Conservation (phyloP, 2,113 vertebrate species). For the Nansenia antarctica region DNA sequence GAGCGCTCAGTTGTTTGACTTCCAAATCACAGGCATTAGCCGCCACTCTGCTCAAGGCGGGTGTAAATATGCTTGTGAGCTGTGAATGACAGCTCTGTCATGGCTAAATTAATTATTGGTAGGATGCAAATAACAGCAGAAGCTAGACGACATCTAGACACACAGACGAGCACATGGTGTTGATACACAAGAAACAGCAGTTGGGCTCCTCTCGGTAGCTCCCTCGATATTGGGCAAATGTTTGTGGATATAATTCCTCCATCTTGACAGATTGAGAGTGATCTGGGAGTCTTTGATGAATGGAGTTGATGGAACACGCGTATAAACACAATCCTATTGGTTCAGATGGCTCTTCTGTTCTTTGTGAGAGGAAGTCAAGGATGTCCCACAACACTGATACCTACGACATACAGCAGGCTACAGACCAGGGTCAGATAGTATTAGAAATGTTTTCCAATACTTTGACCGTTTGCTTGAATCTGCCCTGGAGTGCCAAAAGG, state of each 20-base stretch:
- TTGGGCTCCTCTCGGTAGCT: conserved; percentile 65
- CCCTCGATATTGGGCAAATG: conserved; percentile 71
- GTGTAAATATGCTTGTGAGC: conserved; percentile 75
- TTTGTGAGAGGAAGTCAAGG: too few species aligned
- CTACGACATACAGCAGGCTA: too few species aligned
- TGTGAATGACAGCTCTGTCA: conserved; percentile 72
- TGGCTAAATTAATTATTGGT: conserved; percentile 76
- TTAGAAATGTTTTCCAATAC: too few species aligned
- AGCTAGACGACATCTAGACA: conserved; percentile 71
- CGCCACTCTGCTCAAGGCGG: conserved; percentile 71
- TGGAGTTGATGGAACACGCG: conserved; percentile 34
- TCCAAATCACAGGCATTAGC: conserved; percentile 74
- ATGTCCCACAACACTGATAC: too few species aligned
- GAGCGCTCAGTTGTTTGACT: conserved; percentile 73
- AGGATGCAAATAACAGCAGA: conserved; percentile 71
- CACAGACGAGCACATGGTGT: conserved; percentile 74
- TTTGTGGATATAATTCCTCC: conserved; percentile 66
- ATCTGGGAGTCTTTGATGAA: conserved; percentile 72
- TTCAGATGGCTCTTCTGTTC: too few species aligned
- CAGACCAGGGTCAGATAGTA: too few species aligned
- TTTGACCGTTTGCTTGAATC: too few species aligned
- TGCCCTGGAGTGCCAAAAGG: too few species aligned
- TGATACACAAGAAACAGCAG: conserved; percentile 60
- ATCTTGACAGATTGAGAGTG: conserved; percentile 71
- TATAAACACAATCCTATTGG: too few species aligned